A percentile compares a stretch with the other conserved stretches of the same genome.
Conservation (phyloP, 2,113 vertebrate genomes). For the Symphodus melops region DNA sequence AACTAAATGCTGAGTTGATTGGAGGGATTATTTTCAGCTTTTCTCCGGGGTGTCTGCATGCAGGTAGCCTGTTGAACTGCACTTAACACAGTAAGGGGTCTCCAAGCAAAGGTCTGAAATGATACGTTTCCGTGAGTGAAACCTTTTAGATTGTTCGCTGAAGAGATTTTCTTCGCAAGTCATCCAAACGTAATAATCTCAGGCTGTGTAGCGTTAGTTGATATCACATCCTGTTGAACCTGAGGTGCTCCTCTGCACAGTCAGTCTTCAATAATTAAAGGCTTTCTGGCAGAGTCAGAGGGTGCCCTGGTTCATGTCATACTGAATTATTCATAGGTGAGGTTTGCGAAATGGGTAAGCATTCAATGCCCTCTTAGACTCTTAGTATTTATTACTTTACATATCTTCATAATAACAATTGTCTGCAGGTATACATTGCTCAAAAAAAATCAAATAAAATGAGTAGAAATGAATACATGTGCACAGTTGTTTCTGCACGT, state of each 20-base stretch:
- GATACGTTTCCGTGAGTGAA: not conserved
- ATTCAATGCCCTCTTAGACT: conserved; percentile 38
- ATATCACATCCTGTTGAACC: conserved; percentile 45
- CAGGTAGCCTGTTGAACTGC: conserved; percentile 5
- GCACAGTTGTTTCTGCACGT: too few relatives aligned
- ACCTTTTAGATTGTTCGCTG: not conserved
- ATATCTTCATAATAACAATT: conserved; percentile 34
- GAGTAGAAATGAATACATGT: too few relatives aligned
- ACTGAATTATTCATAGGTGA: conserved; percentile 67
- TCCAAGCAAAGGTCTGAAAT: conserved; percentile 1
- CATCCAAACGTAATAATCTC: not conserved
- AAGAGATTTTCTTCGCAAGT: not conserved
- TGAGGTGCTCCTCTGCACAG: conserved; percentile 40
- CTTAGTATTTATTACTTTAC: conserved; percentile 47
- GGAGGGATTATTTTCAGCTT: not conserved
- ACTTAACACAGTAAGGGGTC: conserved; percentile 6
- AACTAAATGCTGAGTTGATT: too few relatives aligned
- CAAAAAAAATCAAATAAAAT: too few relatives aligned
- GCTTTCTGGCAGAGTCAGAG: conserved; percentile 44
- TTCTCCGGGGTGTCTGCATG: conserved; percentile 26
- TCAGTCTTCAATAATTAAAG: conserved; percentile 60
- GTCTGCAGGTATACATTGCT: not conserved
- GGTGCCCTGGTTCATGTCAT: conserved; percentile 47
- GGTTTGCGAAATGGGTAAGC: conserved; percentile 49
- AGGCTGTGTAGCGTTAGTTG: conserved; percentile 9